Conservation (phyloP, 2,113 vertebrate genomes). For the Spea multiplicata region DNA sequence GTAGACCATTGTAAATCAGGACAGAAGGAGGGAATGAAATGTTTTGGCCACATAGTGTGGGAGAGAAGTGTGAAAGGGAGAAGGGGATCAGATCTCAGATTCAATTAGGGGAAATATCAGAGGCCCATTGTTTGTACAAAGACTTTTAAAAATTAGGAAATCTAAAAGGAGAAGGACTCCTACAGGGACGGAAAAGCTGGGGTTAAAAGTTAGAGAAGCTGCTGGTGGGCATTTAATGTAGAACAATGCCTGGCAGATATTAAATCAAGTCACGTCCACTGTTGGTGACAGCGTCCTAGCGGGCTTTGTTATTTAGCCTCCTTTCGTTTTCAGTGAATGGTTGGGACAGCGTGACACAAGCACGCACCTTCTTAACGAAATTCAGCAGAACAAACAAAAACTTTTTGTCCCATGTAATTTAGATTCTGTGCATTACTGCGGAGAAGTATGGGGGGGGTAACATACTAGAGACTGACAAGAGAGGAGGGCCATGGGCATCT, state of each 20-base stretch:
- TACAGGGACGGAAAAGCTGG: neutral
- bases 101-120: neutral
- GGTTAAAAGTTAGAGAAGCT: neutral
- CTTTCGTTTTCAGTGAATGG: neutral
- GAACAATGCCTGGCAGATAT: conserved; percentile 14
- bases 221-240: neutral
- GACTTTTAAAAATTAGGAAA: neutral
- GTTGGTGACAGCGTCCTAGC: conserved; percentile 10
- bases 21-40: neutral
- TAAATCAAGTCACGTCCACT: conserved; percentile 26
- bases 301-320: neutral
- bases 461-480: too few species aligned
- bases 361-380: conserved; percentile 1
- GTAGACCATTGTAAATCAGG: neutral
- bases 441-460: neutral
- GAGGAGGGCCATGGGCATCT: too few species aligned
- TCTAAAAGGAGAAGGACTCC: neutral
- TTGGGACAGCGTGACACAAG: neutral
- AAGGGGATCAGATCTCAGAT: neutral
- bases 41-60: neutral
- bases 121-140: too few species aligned
- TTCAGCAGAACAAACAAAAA: conserved; percentile 24
- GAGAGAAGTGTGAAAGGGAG: neutral
- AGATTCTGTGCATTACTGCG: neutral
- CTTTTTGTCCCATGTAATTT: conserved; percentile 8